phyloP scores from a whole-genome alignment of 2,113 vertebrate genomes.

The Thymallus thymallus region DNA sequence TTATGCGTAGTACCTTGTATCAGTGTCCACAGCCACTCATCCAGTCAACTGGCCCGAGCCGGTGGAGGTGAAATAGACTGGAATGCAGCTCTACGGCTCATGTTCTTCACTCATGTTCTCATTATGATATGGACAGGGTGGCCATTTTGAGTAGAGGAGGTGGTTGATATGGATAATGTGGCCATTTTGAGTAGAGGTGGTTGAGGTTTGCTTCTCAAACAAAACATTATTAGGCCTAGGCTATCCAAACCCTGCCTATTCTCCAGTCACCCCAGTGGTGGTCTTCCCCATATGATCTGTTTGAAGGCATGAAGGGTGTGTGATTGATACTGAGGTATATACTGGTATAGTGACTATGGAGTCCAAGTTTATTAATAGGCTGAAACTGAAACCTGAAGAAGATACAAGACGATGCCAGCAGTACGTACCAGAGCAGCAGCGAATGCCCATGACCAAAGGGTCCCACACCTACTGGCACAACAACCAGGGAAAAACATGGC shows the following conservation, averaged over 20 bases:
- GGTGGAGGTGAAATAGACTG: too few relatives aligned
- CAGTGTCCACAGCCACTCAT: slow-evolving; percentile 2
- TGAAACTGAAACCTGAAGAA: slow-evolving; percentile 66
- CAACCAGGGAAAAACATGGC: too few relatives aligned
- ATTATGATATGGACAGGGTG: too few relatives aligned
- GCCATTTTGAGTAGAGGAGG: too few relatives aligned
- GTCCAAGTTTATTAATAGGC: slow-evolving; percentile 72
- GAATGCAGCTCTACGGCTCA: too few relatives aligned
- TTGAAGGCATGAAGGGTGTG: slow-evolving; percentile 28
- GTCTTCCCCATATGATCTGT: slow-evolving; percentile 42
- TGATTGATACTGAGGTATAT: slow-evolving; percentile 18
- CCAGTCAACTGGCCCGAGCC: too few relatives aligned
- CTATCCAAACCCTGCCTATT: not conserved
- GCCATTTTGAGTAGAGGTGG: too few relatives aligned
- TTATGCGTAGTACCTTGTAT: slow-evolving; percentile 11
- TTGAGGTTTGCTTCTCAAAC: too few relatives aligned
- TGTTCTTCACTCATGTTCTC: too few relatives aligned
- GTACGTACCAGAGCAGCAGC: slow-evolving; percentile 19
- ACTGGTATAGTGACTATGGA: slow-evolving; percentile 14
- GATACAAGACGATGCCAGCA: slow-evolving; percentile 58
- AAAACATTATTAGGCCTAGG: not conserved
- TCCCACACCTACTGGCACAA: too few relatives aligned
- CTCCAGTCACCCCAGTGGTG: slow-evolving; percentile 6
- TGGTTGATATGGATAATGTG: too few relatives aligned
- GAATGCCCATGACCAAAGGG: too few relatives aligned